phyloP scores from a whole-genome alignment of 2,113 vertebrate species.

The Bubo bubo region DNA sequence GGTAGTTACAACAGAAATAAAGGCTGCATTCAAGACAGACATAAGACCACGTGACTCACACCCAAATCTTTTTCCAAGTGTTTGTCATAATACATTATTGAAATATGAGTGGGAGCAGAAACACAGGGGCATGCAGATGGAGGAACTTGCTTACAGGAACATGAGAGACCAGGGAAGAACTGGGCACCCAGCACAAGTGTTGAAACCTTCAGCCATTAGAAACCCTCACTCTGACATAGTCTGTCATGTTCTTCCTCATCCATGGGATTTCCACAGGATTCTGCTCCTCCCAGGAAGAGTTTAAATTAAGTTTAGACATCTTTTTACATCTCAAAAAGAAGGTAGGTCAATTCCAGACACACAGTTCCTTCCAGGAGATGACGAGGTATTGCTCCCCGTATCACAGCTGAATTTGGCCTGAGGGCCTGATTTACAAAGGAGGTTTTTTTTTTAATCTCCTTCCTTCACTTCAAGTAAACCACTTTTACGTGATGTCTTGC shows the following conservation, averaged over 20 bases:
- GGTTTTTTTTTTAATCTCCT: background rate
- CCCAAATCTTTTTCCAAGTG: background rate
- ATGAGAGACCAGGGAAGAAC: background rate
- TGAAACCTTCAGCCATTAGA: background rate
- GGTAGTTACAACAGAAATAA: background rate
- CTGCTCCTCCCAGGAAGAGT: background rate
- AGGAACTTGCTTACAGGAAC: background rate
- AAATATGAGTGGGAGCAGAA: background rate
- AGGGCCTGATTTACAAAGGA: background rate
- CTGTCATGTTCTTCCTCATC: background rate
- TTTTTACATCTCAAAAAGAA: background rate
- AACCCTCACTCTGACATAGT: background rate
- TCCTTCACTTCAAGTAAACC: background rate
- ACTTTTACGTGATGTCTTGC: background rate
- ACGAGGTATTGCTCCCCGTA: background rate
- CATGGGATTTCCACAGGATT: background rate
- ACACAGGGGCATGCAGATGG: background rate
- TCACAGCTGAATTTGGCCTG: background rate
- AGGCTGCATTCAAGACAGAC: background rate
- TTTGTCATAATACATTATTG: background rate
- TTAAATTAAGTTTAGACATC: background rate
- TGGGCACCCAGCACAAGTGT: background rate
- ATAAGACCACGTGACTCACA: background rate
- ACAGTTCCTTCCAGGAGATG: background rate
- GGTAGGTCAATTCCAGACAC: background rate